Conservation (phyloP, 2,797 vertebrate genomes). For the Sebastes oblongus region DNA sequence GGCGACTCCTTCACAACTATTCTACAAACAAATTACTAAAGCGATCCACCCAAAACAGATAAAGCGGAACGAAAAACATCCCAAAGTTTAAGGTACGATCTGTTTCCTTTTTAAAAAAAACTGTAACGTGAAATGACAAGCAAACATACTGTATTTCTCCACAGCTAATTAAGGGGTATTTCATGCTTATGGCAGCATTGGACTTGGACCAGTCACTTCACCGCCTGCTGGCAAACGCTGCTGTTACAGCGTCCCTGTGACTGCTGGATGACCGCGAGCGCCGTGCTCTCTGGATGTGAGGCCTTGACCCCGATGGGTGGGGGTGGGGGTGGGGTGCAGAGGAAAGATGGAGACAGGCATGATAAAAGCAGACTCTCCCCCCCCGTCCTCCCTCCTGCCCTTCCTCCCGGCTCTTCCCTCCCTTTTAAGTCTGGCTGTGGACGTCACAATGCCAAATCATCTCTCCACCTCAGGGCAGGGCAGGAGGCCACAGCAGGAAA, state of each 20-base stretch:
- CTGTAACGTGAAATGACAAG: slow-evolving; percentile 14
- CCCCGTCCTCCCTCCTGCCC: slow-evolving; percentile 2
- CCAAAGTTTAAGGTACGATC: not conserved
- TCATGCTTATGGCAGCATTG: slow-evolving; percentile 12
- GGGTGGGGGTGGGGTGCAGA: slow-evolving; percentile 69
- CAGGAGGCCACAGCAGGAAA: slow-evolving; percentile 28
- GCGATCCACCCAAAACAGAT: slow-evolving; percentile 15
- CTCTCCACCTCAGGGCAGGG: slow-evolving; percentile 55
- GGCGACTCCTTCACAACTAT: slow-evolving; percentile 5
- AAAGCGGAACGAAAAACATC: slow-evolving; percentile 10
- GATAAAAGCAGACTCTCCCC: slow-evolving; percentile 83
- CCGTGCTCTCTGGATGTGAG: slow-evolving; percentile 89
- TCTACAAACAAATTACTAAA: slow-evolving; percentile 22
- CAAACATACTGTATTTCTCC: not conserved
- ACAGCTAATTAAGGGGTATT: not conserved
- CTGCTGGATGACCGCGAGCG: slow-evolving; percentile 89
- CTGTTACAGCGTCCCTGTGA: slow-evolving; percentile 67
- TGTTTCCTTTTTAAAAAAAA: not conserved
- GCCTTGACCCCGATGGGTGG: slow-evolving; percentile 84
- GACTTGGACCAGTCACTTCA: slow-evolving; percentile 23
- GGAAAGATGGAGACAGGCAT: slow-evolving; percentile 89
- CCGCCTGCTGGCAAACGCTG: slow-evolving; percentile 9
- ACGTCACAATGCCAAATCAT: slow-evolving; percentile 71
- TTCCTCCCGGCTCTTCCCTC: slow-evolving; percentile 34
- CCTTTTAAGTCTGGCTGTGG: slow-evolving; percentile 71